Evolutionary conservation across 2,113 vertebrate species (phyloP), one percentile per base, ranked within the genome.

Genomic region (Psophia crepitans): DNA sequence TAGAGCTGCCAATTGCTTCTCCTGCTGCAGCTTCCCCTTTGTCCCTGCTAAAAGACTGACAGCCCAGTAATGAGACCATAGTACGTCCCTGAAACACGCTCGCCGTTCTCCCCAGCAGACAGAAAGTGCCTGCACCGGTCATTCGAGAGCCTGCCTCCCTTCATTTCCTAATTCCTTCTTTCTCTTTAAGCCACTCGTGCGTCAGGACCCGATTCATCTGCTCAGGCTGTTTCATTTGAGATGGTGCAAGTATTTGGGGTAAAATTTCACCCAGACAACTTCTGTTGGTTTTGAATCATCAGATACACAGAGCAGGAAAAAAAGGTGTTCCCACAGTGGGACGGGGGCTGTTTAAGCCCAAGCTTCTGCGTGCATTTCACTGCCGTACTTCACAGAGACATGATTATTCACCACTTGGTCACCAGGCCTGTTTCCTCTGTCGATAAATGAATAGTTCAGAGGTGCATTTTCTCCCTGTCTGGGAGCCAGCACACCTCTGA

Each of bases 1-100:
- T 86, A 86, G 80, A 91, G 76, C 76, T 83, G 84, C 66, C 65
- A 63, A 58, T 63, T 71, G 33, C 63, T 68, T 61, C 35, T 61
- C 78, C 71, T 53, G 82, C 39, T 11, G 74, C 74, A 90, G 64
- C 24, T 43, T 79, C 65, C n/a, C 3, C 56, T 39, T 53, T 61
- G 86, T 74, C 82, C 2, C 74, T 28, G 75, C 3, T 75, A 35
- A 20, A 24, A 71, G 48, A 28, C 24, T 56, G 93, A 57, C 74
- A 95, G 92, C 66, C 65, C 51, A 1, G 9, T 39, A 35, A 85
- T 2, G 3, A 64, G 73, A 81, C 46, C 66, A 27, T 8, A 44
- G 56, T 2, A 11, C 4, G 13, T 11, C 30, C 57, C 58, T 39
- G 60, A 41, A 53, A 44, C 14, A 0, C 1, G 32, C 20, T 6